These are phyloP conservation scores for Troides helena DNA, from an alignment of 2,888 invertebrate genomes.

Conservation along the genomic window DNA sequence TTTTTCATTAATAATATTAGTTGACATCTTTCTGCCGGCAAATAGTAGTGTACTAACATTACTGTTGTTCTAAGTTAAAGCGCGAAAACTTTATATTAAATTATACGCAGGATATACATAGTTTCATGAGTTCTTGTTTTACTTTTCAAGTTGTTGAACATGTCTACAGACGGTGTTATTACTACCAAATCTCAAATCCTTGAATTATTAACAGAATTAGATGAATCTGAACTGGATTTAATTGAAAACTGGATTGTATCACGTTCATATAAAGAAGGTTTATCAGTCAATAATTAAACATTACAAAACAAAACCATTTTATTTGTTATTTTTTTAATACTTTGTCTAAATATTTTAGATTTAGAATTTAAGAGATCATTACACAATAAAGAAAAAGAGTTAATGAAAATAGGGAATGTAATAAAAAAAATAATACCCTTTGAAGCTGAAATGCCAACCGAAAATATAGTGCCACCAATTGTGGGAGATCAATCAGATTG, in stretches of 20 bases:
- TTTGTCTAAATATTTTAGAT: constrained; percentile 45
- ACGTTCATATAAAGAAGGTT: constrained; percentile 61
- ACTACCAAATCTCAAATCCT: constrained; percentile 55
- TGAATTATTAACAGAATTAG: constrained; percentile 54
- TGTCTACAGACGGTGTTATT: constrained; percentile 45
- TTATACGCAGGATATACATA: too few relatives aligned
- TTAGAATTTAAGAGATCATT: constrained; percentile 52
- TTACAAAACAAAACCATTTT: not conserved
- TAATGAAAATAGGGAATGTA: constrained; percentile 57
- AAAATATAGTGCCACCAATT: constrained; percentile 62
- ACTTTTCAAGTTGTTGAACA: not conserved
- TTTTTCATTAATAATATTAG: too few relatives aligned
- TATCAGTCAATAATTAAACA: not conserved
- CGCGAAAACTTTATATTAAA: too few relatives aligned
- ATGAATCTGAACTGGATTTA: constrained; percentile 51
- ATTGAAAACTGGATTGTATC: constrained; percentile 67
- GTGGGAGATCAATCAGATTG: constrained; percentile 78
- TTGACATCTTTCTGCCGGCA: too few relatives aligned
- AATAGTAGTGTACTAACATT: too few relatives aligned
- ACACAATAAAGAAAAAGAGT: constrained; percentile 47
- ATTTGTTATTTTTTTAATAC: not conserved
- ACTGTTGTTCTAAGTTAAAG: too few relatives aligned
- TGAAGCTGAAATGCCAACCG: constrained; percentile 63
- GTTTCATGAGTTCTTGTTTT: not conserved
- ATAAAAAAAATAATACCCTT: constrained; percentile 64